Percentiles rank a stretch among this genome's conserved stretches.
These are phyloP conservation scores for Hyperoplus immaculatus DNA, from an alignment of 2,797 vertebrate species.

Conservation along the genomic window DNA sequence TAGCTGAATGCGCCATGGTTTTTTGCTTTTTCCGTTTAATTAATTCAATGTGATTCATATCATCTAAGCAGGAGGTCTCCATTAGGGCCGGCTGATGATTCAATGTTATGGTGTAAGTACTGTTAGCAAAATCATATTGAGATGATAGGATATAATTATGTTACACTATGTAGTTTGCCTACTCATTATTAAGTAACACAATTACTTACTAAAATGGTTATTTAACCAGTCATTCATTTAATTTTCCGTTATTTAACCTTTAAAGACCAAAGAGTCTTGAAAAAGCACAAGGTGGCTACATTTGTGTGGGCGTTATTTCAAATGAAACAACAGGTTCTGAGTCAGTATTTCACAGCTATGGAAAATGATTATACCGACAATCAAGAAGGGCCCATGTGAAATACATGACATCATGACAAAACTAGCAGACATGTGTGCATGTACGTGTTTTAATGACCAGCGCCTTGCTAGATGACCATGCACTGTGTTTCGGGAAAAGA, in stretches of 20 bases:
- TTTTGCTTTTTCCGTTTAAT: conserved; percentile 12
- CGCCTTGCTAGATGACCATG: background rate
- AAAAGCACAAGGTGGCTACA: background rate
- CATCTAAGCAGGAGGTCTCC: conserved; percentile 34
- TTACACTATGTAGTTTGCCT: background rate
- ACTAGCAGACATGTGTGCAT: background rate
- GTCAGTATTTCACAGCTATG: background rate
- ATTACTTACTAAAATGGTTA: background rate
- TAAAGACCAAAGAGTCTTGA: background rate
- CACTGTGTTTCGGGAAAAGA: background rate
- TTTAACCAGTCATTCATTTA: background rate
- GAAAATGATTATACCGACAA: background rate
- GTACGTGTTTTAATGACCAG: background rate
- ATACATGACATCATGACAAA: background rate
- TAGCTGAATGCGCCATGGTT: conserved; percentile 25
- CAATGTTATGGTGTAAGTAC: conserved; percentile 15
- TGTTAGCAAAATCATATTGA: conserved; percentile 24
- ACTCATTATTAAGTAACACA: conserved; percentile 9
- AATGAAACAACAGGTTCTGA: background rate
- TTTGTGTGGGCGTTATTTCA: background rate
- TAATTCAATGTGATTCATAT: conserved; percentile 28
- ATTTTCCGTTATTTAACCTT: background rate
- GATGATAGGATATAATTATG: conserved; percentile 13
- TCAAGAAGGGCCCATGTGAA: background rate
- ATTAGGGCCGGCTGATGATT: conserved; percentile 30